Percentiles rank a stretch among this genome's conserved stretches.
phyloP scores from a whole-genome alignment of 2,888 invertebrate species.

The Oeneis ivallda region DNA sequence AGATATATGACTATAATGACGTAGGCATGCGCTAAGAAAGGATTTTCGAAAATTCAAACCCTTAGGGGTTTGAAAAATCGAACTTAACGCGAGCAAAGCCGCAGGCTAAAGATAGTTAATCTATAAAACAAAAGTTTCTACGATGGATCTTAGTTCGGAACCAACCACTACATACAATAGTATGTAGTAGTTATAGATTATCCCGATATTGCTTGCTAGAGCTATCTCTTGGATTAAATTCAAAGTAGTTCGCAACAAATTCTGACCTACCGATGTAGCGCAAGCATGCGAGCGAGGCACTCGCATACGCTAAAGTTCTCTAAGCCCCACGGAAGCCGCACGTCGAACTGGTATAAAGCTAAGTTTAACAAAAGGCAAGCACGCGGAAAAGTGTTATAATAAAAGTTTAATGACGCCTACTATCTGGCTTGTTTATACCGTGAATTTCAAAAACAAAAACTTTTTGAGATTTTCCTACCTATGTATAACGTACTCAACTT shows the following conservation, averaged over 20 bases:
- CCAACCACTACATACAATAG: background rate
- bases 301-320: slow-evolving; percentile 57
- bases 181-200: background rate
- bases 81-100: no score
- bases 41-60: no score
- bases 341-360: slow-evolving; percentile 63
- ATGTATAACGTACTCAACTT: no score
- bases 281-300: slow-evolving; percentile 59
- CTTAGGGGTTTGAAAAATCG: background rate
- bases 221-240: slow-evolving; percentile 13
- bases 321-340: slow-evolving; percentile 75
- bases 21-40: no score
- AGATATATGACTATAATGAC: no score
- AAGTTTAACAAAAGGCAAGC: slow-evolving; percentile 37
- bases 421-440: slow-evolving; percentile 9
- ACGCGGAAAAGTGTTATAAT: slow-evolving; percentile 33
- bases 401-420: slow-evolving; percentile 32
- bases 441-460: background rate
- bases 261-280: slow-evolving; percentile 63
- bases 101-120: no score
- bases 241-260: slow-evolving; percentile 20
- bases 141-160: background rate
- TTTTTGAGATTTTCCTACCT: background rate
- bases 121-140: background rate
- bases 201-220: background rate